phyloP scores from a whole-genome alignment of 2,888 invertebrate species.

The Dasysyrphus tricinctus region DNA sequence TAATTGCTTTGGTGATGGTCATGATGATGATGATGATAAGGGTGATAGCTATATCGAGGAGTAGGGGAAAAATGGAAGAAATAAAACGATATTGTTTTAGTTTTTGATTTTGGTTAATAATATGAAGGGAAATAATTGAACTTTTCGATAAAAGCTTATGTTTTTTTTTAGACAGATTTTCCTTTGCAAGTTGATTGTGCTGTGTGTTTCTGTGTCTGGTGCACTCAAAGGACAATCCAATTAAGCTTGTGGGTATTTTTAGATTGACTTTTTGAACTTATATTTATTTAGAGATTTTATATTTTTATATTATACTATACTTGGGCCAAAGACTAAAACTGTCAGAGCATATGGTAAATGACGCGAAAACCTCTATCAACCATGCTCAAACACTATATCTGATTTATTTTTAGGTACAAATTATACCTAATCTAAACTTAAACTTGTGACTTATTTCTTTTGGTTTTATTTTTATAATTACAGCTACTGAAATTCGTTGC shows the following conservation, averaged over 20 bases:
- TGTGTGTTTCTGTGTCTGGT: no score
- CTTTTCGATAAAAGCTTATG: slow-evolving; percentile 12
- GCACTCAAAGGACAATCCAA: slow-evolving; percentile 13
- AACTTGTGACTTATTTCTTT: no score
- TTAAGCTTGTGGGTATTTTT: slow-evolving; percentile 13
- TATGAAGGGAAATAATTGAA: slow-evolving; percentile 25
- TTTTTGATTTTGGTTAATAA: neutral
- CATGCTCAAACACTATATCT: no score
- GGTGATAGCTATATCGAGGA: neutral
- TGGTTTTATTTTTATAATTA: slow-evolving; percentile 42
- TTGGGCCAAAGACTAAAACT: neutral
- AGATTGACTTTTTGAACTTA: neutral
- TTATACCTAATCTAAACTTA: no score
- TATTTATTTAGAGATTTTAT: neutral
- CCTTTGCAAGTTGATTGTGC: neutral
- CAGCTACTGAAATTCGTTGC: slow-evolving; percentile 95
- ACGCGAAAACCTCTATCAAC: neutral
- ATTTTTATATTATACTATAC: neutral
- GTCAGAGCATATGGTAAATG: neutral
- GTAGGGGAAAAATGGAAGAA: neutral
- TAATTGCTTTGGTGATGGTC: slow-evolving; percentile 15
- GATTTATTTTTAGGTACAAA: no score
- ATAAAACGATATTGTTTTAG: slow-evolving; percentile 11
- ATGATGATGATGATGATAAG: neutral
- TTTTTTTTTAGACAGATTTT: neutral